Evolutionary conservation across 2,113 vertebrate genomes (phyloP).

Genomic region (Platysternon megacephalum): DNA sequence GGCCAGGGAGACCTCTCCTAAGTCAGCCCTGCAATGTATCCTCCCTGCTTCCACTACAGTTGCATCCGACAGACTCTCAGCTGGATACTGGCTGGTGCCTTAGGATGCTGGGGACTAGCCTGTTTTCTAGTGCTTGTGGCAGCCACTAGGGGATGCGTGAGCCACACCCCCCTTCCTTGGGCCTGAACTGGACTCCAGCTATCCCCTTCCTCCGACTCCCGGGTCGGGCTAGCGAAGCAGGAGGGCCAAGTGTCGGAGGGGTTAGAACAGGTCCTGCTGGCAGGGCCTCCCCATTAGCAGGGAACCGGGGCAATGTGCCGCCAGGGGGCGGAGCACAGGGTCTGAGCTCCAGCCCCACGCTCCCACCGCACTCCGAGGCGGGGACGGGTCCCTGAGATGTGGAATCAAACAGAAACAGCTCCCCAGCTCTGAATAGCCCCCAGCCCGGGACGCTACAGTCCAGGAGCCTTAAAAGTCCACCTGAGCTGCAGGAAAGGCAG

Average conservation of each 20-base stretch:
- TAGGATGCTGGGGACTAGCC: background rate
- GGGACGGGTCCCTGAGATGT: background rate
- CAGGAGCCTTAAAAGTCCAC: background rate
- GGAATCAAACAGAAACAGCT: background rate
- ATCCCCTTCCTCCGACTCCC: too few species aligned
- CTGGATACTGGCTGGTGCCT: background rate
- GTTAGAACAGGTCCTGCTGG: background rate
- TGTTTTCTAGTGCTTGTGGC: background rate
- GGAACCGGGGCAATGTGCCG: background rate
- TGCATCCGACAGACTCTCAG: background rate
- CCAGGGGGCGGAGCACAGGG: background rate
- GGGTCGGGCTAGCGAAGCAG: too few species aligned
- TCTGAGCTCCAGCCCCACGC: background rate
- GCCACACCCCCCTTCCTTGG: too few species aligned
- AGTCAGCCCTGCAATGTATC: background rate
- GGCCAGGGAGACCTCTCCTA: background rate
- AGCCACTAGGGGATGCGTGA: background rate
- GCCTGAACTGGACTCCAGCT: background rate
- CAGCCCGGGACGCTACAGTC: background rate
- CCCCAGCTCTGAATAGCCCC: background rate
- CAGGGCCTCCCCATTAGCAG: background rate
- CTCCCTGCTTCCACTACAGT: background rate
- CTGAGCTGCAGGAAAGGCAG: background rate
- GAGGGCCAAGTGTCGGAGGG: background rate
- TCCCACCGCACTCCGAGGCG: background rate